Conservation (phyloP, 1,140 invertebrate genomes). For the Penaeus vannamei region DNA sequence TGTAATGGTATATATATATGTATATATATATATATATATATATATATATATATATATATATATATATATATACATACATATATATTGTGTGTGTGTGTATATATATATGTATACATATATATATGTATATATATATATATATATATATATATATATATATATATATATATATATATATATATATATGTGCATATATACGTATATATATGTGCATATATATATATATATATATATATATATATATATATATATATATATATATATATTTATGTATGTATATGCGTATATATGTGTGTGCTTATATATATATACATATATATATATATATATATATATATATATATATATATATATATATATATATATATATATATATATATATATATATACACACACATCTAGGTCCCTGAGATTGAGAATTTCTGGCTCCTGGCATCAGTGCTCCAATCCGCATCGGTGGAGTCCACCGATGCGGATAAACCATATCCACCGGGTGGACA, state of each 20-base stretch:
- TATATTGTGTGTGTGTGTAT: too few relatives aligned
- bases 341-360: constrained; percentile 3
- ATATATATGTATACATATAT: too few relatives aligned
- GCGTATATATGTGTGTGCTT: background rate
- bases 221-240: background rate
- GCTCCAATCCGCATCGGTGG: too few relatives aligned
- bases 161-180: background rate
- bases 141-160: background rate
- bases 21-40: too few relatives aligned
- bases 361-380: background rate
- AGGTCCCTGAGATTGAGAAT: background rate
- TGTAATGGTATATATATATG: too few relatives aligned
- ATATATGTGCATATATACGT: background rate
- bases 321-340: constrained; percentile 3
- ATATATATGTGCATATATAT: background rate
- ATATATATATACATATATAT: background rate
- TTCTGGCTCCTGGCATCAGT: too few relatives aligned
- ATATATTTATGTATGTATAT: background rate
- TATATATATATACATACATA: too few relatives aligned
- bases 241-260: background rate
- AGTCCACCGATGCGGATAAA: background rate
- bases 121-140: background rate
- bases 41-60: too few relatives aligned
- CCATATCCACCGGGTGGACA: too few relatives aligned
- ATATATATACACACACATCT: background rate